A percentile compares a stretch with the other conserved stretches of the same genome.
These are phyloP conservation scores for Crematogaster levior DNA, from an alignment of 2,888 invertebrate genomes.

Conservation along the genomic window DNA sequence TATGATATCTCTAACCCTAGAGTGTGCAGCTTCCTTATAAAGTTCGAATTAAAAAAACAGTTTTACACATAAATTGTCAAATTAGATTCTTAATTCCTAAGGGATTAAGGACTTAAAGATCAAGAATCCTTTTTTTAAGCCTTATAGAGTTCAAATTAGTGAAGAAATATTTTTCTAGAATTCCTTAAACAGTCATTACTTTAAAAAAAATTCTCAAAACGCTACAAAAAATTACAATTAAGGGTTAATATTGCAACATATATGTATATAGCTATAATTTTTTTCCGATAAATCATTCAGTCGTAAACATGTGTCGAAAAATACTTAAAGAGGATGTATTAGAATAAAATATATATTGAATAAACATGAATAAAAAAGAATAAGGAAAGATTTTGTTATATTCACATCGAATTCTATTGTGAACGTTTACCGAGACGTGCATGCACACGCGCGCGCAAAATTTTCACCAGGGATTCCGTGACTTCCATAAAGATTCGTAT, in stretches of 20 bases:
- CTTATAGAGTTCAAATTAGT: too few relatives aligned
- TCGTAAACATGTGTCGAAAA: neutral
- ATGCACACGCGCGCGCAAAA: constrained; percentile 39
- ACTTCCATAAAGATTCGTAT: constrained; percentile 75
- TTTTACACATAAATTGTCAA: too few relatives aligned
- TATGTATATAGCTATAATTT: neutral
- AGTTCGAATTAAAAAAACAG: too few relatives aligned
- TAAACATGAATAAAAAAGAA: neutral
- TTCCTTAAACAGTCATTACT: too few relatives aligned
- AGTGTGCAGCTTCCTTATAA: too few relatives aligned
- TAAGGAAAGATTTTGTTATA: neutral
- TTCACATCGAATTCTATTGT: neutral
- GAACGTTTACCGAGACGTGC: neutral
- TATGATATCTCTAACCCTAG: too few relatives aligned
- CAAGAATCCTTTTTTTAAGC: too few relatives aligned
- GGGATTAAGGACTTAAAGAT: too few relatives aligned
- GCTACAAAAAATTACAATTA: too few relatives aligned
- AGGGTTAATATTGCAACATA: constrained; percentile 22
- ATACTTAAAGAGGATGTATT: neutral
- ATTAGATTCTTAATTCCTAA: too few relatives aligned
- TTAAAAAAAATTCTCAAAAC: too few relatives aligned
- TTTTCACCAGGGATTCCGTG: constrained; percentile 55
- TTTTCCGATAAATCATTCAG: constrained; percentile 1
- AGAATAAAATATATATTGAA: neutral
- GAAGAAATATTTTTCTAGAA: too few relatives aligned